Evolutionary conservation across 2,797 vertebrate genomes (phyloP), one percentile per base, ranked within the genome.

Genomic region (Loriculus beryllinus): DNA sequence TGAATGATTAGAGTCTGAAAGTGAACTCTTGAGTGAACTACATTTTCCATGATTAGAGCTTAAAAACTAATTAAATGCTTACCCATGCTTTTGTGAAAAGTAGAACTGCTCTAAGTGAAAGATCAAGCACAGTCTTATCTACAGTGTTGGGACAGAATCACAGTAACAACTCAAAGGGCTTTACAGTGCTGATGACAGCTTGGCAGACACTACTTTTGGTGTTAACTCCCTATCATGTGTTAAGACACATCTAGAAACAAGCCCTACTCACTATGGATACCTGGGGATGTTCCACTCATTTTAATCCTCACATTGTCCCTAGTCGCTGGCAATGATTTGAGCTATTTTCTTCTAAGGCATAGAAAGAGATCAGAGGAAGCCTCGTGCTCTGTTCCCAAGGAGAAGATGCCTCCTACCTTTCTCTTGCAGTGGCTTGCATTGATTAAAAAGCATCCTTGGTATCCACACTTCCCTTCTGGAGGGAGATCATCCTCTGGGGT

Each of bases 1-100:
- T 22, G 54, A 90, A 83, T 31, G n/a, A 95, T 56, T 85, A n/a
- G 37, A 48, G 42, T 57, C 57, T 89, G 88, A 82, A 93, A 85
- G 72, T 20, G 57, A 82, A 83, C 47, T 29, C 37, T 31, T 37
- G 31, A 75, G 62, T 62, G 90, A 95, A 90, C 63, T 91, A 47
- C 19, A 93, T 95, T 94, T 93, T 82, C 57, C 63, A 6, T 92
- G 31, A 92, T 90, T 77, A 90, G 86, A 94, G 90, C 23, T 91
- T 86, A 69, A 81, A 93, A 95, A 81, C 87, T 94, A 95, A 96
- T 96, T 86, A 96, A 78, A 45, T 77, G 52, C 49, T 87, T 76
- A 92, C 68, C 49, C 28, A 33, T 1, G 2, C 42, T 93, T 77
- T 69, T 88, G 79, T 7, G 1, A 83, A 91, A 96, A 76, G 43